These are phyloP conservation scores for Mobula hypostoma DNA, from an alignment of 2,113 vertebrate species.

Conservation along the genomic window DNA sequence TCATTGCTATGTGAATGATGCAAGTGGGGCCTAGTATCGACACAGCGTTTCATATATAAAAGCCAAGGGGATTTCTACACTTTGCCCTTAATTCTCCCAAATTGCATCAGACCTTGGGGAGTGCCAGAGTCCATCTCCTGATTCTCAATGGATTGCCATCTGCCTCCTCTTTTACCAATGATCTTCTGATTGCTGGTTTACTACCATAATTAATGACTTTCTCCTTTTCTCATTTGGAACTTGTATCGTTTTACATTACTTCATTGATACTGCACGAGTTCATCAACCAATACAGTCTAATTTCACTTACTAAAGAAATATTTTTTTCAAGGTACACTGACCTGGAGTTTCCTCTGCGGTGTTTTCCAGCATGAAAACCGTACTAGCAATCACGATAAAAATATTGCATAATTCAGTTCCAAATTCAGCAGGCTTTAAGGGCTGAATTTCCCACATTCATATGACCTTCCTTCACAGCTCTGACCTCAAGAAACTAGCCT, in stretches of 20 bases:
- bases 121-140: too few relatives aligned
- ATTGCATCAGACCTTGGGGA: not conserved
- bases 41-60: not conserved
- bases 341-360: too few relatives aligned
- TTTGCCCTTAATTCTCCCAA: not conserved
- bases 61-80: not conserved
- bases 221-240: not conserved
- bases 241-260: not conserved
- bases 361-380: too few relatives aligned
- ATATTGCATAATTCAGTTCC: too few relatives aligned
- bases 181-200: not conserved
- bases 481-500: too few relatives aligned
- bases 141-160: too few relatives aligned
- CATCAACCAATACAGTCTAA: not conserved
- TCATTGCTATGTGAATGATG: not conserved
- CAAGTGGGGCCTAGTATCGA: not conserved
- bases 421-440: too few relatives aligned
- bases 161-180: not conserved
- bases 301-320: not conserved
- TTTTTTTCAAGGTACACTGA: not conserved
- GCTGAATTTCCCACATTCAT: too few relatives aligned
- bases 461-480: too few relatives aligned
- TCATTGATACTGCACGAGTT: not conserved
- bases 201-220: not conserved
- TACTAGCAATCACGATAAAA: too few relatives aligned